These are phyloP conservation scores for Malurus elegans DNA, from an alignment of 2,113 vertebrate genomes.

Conservation along the genomic window DNA sequence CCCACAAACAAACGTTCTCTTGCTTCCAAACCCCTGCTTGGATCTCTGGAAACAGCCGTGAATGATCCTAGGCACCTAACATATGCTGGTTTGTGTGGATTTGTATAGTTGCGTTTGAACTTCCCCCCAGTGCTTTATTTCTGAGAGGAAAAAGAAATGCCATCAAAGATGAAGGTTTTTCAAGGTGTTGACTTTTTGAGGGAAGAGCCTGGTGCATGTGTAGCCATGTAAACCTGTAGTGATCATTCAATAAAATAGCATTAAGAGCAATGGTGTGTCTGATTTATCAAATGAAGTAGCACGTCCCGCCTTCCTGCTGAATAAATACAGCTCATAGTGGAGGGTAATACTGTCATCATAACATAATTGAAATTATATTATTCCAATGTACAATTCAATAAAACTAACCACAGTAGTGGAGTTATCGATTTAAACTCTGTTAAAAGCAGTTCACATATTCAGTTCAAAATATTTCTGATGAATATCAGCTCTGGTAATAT, in stretches of 20 bases:
- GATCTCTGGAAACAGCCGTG: background rate
- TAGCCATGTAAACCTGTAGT: background rate
- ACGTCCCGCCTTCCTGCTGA: background rate
- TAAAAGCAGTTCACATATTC: slow-evolving; percentile 61
- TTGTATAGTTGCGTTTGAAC: background rate
- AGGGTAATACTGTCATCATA: slow-evolving; percentile 54
- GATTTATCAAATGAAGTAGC: slow-evolving; percentile 19
- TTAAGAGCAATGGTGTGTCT: slow-evolving; percentile 26
- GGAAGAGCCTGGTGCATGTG: background rate
- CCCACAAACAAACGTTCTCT: background rate
- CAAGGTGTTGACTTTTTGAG: background rate
- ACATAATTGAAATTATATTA: slow-evolving; percentile 65
- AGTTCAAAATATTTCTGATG: slow-evolving; percentile 58
- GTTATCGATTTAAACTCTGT: slow-evolving; percentile 60
- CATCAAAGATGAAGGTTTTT: background rate
- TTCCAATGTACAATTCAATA: slow-evolving; percentile 61
- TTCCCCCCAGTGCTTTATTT: background rate
- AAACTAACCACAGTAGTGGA: slow-evolving; percentile 56
- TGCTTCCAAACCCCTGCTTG: background rate
- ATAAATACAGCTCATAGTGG: slow-evolving; percentile 18
- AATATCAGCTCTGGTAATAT: slow-evolving; percentile 33
- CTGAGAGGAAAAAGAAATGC: background rate
- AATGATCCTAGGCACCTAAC: background rate
- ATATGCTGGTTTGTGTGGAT: background rate
- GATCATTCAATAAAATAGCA: background rate